Conservation (phyloP, 1,140 invertebrate genomes). For the Goniozus legneri region DNA sequence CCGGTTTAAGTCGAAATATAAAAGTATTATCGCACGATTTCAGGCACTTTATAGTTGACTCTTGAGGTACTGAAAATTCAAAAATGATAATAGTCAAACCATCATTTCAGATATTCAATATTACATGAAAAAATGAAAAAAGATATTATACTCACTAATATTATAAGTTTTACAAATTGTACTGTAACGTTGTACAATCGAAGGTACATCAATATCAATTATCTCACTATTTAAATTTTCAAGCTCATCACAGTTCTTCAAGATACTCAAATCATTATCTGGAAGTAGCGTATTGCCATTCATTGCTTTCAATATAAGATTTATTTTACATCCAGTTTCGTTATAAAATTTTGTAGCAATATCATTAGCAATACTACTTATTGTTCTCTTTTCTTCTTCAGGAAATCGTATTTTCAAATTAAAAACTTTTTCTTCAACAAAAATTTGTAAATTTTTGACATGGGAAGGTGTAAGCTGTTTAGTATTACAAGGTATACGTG, state of each 20-base stretch:
- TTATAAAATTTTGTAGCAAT: conserved; percentile 25
- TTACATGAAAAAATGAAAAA: background rate
- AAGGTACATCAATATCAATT: conserved; percentile 28
- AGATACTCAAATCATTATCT: conserved; percentile 18
- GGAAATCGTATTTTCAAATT: conserved; percentile 29
- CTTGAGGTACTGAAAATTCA: conserved; percentile 33
- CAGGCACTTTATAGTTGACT: conserved; percentile 31
- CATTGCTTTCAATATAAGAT: conserved; percentile 26
- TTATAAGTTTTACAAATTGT: conserved; percentile 28
- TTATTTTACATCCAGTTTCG: conserved; percentile 32
- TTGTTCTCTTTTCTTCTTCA: conserved; percentile 18
- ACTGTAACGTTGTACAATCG: conserved; percentile 36
- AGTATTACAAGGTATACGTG: background rate
- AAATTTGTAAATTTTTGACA: conserved; percentile 26
- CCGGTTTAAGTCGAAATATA: conserved; percentile 29
- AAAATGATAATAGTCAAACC: conserved; percentile 2
- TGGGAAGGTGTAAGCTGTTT: background rate
- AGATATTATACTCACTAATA: conserved; percentile 28
- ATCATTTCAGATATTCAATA: background rate
- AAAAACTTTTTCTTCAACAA: conserved; percentile 28
- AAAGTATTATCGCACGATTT: conserved; percentile 40
- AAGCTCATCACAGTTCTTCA: conserved; percentile 19
- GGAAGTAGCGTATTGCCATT: conserved; percentile 18
- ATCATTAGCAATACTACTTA: conserved; percentile 19
- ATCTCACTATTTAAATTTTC: conserved; percentile 29